phyloP scores from a whole-genome alignment of 2,888 invertebrate genomes.

The Dyspetes luteomarginatus region DNA sequence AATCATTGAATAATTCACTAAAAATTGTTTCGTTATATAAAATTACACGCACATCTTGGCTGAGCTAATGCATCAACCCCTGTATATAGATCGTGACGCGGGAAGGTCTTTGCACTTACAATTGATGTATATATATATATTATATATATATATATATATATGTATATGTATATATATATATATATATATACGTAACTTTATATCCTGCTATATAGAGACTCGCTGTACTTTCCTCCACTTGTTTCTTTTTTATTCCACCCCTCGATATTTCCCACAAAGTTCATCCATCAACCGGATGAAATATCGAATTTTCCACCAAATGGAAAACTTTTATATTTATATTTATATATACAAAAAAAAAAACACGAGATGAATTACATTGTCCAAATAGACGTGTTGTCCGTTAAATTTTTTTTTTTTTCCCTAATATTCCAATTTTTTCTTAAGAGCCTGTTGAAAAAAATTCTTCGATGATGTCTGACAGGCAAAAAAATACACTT shows the following conservation, averaged over 20 bases:
- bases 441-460: not conserved
- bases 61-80: not conserved
- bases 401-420: no score
- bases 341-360: no score
- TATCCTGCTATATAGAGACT: not conserved
- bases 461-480: constrained; percentile 5
- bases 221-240: not conserved
- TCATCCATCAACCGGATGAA: no score
- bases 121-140: not conserved
- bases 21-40: not conserved
- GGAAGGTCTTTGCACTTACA: constrained; percentile 7
- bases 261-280: not conserved
- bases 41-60: not conserved
- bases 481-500: no score
- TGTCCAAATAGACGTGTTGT: no score
- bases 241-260: no score
- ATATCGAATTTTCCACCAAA: not conserved
- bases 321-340: not conserved
- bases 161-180: not conserved
- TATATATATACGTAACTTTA: not conserved
- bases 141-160: not conserved
- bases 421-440: not conserved
- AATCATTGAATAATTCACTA: not conserved
- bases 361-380: no score
- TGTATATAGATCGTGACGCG: constrained; percentile 1